Conservation (phyloP, 2,888 invertebrate genomes). For the Morinoia aosen region DNA sequence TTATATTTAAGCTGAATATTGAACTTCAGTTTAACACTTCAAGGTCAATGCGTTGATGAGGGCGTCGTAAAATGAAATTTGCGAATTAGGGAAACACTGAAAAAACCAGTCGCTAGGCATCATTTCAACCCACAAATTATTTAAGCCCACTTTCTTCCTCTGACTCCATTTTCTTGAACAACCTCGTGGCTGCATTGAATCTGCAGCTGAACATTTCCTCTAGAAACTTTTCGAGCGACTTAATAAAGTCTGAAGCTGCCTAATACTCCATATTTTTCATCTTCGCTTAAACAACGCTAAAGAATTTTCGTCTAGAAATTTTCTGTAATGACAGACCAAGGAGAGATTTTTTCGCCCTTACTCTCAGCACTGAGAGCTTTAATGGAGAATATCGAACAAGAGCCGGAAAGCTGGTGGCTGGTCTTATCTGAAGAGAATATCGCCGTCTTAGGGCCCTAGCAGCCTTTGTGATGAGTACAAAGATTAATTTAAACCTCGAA, state of each 20-base stretch:
- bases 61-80: not conserved
- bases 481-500: constrained; percentile 40
- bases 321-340: constrained; percentile 25
- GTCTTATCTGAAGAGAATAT: constrained; percentile 33
- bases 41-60: not conserved
- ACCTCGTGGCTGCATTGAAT: not conserved
- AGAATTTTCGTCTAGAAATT: not conserved
- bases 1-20: too few relatives aligned
- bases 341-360: not conserved
- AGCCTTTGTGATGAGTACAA: constrained; percentile 25
- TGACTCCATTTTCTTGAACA: not conserved
- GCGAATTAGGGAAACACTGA: not conserved
- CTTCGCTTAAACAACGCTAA: not conserved
- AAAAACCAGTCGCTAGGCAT: not conserved
- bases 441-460: constrained; percentile 19
- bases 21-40: too few relatives aligned
- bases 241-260: not conserved
- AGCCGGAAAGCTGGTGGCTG: constrained; percentile 9
- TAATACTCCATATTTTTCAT: constrained; percentile 1
- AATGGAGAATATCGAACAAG: constrained; percentile 34
- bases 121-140: not conserved
- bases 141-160: not conserved
- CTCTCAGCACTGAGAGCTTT: constrained; percentile 29
- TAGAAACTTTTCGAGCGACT: not conserved
- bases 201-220: not conserved